Evolutionary conservation across 2,888 invertebrate species (phyloP), one percentile per base, ranked within the genome.

Genomic region (Tetrapedia diversipes): DNA sequence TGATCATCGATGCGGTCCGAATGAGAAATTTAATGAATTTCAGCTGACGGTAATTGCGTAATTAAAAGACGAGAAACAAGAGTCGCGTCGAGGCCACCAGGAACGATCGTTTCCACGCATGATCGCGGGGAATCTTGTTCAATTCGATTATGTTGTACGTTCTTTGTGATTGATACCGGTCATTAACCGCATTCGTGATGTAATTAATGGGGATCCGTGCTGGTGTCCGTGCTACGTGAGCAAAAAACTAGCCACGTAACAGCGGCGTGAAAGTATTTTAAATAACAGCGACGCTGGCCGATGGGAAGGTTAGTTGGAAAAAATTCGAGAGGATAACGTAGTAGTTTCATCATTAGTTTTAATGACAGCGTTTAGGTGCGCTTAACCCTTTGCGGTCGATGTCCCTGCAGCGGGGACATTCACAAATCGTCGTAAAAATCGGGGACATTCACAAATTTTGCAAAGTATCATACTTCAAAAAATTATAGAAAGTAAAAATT

Each of bases 101-200:
- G 75, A 49, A 69, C 68, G 80, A 67, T 70, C 75, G 75, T 83
- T 81, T 83, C 76, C 76, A 76, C 81, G 78, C 67, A 66, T 75
- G 80, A 80, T 83, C 74, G 68, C 49, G 54, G 61, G 34, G 63
- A 39, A 77, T 68, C 71, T 71, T 54, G 71, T 56, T 63, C 67
- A 49, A 24, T 47, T 57, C 78, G 77, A 77, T 77, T 79, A 77
- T 57, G 53, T 69, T 69, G 60, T 73, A 66, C 66, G 49, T 67
- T 75, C 56, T 56, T n/a, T 57, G 57, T 66, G 71, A 77, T 77
- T 77, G 77, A 78, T 77, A 75, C 68, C 41, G 63, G 56, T 45
- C 63, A 75, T 77, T 68, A 67, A 67, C 77, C 60, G 67, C 75
- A 61, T 76, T 67, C 76, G 74, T 63, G 75, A 61, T 24, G 47